Base-by-base conservation (phyloP, 2,113 vertebrate genomes). In the Charina bottae region DNA sequence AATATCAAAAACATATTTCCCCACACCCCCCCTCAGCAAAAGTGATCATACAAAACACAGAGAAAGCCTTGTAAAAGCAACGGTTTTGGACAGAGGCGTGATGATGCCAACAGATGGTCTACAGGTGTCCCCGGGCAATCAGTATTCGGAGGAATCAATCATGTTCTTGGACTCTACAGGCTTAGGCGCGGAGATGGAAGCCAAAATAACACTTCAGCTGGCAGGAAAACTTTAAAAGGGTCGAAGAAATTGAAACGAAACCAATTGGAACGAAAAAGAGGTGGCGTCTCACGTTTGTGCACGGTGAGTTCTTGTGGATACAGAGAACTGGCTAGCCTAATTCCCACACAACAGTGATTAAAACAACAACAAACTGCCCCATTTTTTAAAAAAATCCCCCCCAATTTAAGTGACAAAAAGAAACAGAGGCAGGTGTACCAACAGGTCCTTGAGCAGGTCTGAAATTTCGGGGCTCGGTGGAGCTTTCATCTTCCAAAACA, bases 1-100 rank as follows among this genome's bases (percentile, higher is more conserved):
- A 91, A 93, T 95, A 93, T 95, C 93, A 96, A 96, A 96, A 90
- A 92, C 94, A 94, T 93, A 94, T 91, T 89, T 92, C 92, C 83
- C 90, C 91, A 64, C 91, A 64, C 94, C 91, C 92, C 85, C 91
- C 92, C 85, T 94, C 94, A 96, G 92, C 94, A 95, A 94, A 93
- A 90, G 83, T 83, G 93, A 93, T 90, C 93, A 93, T 96, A 96
- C 96, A 96, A 96, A 95, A 92, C 92, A 84, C 92, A 72, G 89
- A 24, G 60, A 89, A 88, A 59, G 94, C 94, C 93, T 93, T 87
- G 88, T 93, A 91, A 89, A 93, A 92, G 64, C 95, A 59, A 56
- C 89, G 93, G 93, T 56, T 92, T 88, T 92, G 88, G 59, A 94
- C 96, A 95, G 90, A 60, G 13, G 2, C n/a, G n/a, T n/a, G 88